These are phyloP conservation scores for Phania funesta DNA, from an alignment of 2,888 invertebrate genomes.

Conservation along the genomic window DNA sequence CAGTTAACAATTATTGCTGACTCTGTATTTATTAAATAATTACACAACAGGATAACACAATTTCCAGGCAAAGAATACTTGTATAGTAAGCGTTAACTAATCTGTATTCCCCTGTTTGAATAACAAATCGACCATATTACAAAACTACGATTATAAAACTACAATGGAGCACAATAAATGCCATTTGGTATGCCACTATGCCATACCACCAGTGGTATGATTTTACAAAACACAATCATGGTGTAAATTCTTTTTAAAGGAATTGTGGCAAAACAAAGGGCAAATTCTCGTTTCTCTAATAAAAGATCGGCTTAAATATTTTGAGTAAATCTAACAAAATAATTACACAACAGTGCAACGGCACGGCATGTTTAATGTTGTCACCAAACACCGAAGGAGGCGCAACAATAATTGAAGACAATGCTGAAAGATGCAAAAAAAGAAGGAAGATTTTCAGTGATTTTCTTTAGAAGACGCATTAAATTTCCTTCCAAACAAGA, in stretches of 20 bases:
- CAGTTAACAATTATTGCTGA: not conserved
- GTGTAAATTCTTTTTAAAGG: constrained; percentile 23
- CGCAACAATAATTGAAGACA: constrained; percentile 2
- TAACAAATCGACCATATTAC: constrained; percentile 59
- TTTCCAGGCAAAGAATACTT: constrained; percentile 13
- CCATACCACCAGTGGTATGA: not conserved
- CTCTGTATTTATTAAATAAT: constrained; percentile 1
- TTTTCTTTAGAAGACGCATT: not conserved
- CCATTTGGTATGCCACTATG: constrained; percentile 51
- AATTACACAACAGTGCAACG: constrained; percentile 66
- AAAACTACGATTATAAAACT: not conserved
- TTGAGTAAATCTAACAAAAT: constrained; percentile 65
- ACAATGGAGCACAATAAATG: constrained; percentile 4
- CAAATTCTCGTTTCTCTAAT: constrained; percentile 14
- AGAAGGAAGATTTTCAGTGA: not conserved
- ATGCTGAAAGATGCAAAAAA: not conserved
- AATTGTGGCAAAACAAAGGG: constrained; percentile 22
- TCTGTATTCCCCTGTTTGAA: constrained; percentile 25
- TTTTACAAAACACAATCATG: constrained; percentile 28
- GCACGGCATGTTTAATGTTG: constrained; percentile 45
- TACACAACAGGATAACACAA: constrained; percentile 41
- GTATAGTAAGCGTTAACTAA: constrained; percentile 26
- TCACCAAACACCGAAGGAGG: constrained; percentile 52
- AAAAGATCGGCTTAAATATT: constrained; percentile 67
- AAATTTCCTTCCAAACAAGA: not conserved